These are phyloP conservation scores for Ganaspis sp. DNA, from an alignment of 1,140 invertebrate species.

Conservation along the genomic window DNA sequence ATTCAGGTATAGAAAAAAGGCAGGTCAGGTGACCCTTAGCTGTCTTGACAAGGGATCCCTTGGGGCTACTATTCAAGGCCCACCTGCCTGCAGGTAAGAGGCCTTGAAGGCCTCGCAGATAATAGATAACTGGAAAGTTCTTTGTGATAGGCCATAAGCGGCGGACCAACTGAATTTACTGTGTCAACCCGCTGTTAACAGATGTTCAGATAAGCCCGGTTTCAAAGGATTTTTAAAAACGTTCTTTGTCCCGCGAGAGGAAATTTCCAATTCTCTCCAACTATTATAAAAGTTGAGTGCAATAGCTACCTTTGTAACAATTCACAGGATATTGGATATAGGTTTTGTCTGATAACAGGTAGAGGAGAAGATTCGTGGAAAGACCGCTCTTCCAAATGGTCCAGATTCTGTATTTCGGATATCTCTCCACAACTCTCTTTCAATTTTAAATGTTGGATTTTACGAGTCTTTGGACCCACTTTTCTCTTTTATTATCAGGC, in stretches of 20 bases:
- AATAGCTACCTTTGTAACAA: slow-evolving; percentile 51
- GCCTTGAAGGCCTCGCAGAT: slow-evolving; percentile 67
- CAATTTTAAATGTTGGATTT: not conserved
- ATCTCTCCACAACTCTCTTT: not conserved
- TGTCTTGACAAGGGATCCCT: slow-evolving; percentile 58
- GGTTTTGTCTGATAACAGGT: slow-evolving; percentile 56
- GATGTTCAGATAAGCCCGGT: slow-evolving; percentile 70
- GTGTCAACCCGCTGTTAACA: slow-evolving; percentile 72
- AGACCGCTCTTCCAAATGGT: slow-evolving; percentile 22
- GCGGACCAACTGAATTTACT: slow-evolving; percentile 60
- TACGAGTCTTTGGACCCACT: too few species aligned
- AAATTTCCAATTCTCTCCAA: not conserved
- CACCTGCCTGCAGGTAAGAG: slow-evolving; percentile 73
- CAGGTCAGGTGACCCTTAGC: slow-evolving; percentile 67
- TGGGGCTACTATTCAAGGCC: slow-evolving; percentile 66
- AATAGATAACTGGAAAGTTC: slow-evolving; percentile 72
- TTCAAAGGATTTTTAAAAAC: slow-evolving; percentile 66
- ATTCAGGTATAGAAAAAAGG: slow-evolving; percentile 59
- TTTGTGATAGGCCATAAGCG: slow-evolving; percentile 65
- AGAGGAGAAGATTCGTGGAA: slow-evolving; percentile 22
- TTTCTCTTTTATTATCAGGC: too few species aligned
- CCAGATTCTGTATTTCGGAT: not conserved
- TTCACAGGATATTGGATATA: slow-evolving; percentile 48
- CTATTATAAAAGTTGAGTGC: slow-evolving; percentile 43
- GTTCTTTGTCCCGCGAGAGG: slow-evolving; percentile 54